A percentile compares a stretch with the other conserved stretches of the same genome.
phyloP scores from a whole-genome alignment of 2,888 invertebrate genomes.

The Chymomyza fuscimana region DNA sequence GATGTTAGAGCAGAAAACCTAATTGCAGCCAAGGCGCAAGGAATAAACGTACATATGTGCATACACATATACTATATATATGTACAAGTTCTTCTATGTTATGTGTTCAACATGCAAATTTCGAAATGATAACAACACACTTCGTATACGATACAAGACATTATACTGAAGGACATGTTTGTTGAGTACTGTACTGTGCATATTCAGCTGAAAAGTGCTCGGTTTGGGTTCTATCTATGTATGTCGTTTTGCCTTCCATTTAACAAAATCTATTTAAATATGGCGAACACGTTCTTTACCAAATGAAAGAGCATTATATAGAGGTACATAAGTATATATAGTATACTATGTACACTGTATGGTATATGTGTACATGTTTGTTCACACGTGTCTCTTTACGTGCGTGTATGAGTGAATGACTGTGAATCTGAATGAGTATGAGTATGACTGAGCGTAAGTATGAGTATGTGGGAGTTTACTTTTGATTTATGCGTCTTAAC shows the following conservation, averaged over 20 bases:
- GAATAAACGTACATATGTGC: not conserved
- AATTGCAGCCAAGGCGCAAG: conserved; percentile 22
- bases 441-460: not conserved
- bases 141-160: conserved; percentile 51
- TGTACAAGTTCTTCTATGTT: conserved; percentile 21
- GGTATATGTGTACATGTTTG: not conserved
- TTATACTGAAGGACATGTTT: not conserved
- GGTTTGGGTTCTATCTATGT: conserved; percentile 2
- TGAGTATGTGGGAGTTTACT: not conserved
- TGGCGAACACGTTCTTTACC: conserved; percentile 33
- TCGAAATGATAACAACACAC: conserved; percentile 64
- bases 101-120: conserved; percentile 54
- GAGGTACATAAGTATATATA: not conserved
- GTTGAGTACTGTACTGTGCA: not conserved
- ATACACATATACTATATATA: conserved; percentile 15
- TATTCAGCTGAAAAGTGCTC: conserved; percentile 40
- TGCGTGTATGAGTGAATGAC: not conserved
- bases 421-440: not conserved
- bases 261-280: conserved; percentile 61
- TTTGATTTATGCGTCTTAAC: conserved; percentile 59
- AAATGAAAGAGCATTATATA: not conserved
- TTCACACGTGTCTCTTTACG: not conserved
- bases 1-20: conserved; percentile 34
- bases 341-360: not conserved
- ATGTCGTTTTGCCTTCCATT: conserved; percentile 47